These are phyloP conservation scores for Lichenostomus cassidix DNA, from an alignment of 2,113 vertebrate genomes.

Conservation along the genomic window DNA sequence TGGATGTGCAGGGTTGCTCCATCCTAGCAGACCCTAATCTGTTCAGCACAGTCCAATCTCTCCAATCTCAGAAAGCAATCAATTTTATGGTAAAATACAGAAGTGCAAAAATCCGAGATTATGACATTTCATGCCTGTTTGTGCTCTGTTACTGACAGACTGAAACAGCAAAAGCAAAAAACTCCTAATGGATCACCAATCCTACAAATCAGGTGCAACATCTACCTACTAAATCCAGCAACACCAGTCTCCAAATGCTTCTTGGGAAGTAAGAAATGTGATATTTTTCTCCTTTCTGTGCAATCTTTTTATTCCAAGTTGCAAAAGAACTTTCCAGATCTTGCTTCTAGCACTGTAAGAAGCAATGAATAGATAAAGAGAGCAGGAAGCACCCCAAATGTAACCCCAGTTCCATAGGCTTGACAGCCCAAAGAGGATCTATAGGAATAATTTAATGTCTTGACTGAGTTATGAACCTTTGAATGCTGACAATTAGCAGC, in stretches of 20 bases:
- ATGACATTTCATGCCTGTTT: neutral
- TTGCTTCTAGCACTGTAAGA: neutral
- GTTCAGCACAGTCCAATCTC: neutral
- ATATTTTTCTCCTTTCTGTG: neutral
- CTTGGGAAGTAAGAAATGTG: neutral
- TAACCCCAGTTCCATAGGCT: fast-evolving
- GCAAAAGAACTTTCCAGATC: neutral
- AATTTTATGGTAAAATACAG: slow-evolving; percentile 3
- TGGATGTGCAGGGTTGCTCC: neutral
- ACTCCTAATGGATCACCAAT: neutral
- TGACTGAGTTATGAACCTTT: neutral
- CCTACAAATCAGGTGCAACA: neutral
- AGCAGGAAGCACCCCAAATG: neutral
- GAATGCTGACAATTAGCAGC: neutral
- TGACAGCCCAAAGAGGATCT: neutral
- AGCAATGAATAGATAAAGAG: neutral
- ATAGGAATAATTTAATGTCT: neutral
- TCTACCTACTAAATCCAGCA: neutral
- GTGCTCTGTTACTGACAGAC: neutral
- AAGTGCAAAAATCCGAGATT: neutral
- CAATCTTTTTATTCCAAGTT: neutral
- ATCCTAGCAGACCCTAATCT: neutral
- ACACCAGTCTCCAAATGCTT: neutral
- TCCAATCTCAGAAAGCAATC: neutral
- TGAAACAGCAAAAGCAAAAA: neutral